Evolutionary conservation across 2,797 vertebrate genomes (phyloP).

Genomic region (Tapirus indicus): DNA sequence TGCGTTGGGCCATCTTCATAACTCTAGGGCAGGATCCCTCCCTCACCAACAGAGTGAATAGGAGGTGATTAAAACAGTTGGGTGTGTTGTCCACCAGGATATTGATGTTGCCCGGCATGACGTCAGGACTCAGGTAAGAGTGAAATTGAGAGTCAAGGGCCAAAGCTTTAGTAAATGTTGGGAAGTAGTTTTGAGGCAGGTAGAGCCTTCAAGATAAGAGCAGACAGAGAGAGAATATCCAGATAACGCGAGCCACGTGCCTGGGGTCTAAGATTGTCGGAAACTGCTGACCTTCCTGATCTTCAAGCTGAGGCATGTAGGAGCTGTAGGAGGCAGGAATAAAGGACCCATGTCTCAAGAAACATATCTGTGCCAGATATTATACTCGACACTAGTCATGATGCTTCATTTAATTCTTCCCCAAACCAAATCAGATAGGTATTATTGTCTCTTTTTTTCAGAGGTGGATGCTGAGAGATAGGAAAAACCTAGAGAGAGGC

Average conservation of each 20-base stretch:
- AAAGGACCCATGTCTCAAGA: background rate
- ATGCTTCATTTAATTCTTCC: conserved; percentile 24
- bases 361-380: background rate
- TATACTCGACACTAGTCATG: background rate
- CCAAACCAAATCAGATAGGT: background rate
- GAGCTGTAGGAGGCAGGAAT: background rate
- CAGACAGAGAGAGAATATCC: background rate
- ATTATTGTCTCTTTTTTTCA: background rate
- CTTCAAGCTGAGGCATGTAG: background rate
- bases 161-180: conserved; percentile 17
- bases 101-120: background rate
- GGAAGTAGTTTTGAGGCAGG: background rate
- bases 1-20: background rate
- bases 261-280: background rate
- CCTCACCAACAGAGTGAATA: background rate
- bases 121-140: background rate
- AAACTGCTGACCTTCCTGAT: background rate
- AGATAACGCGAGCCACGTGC: background rate
- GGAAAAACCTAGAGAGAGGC: too few relatives aligned
- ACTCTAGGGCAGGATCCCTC: background rate
- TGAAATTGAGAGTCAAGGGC: background rate
- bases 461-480: background rate
- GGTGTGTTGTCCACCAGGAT: background rate
- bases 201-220: conserved; percentile 12
- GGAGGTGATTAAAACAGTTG: background rate